A percentile compares a stretch with the other conserved stretches of the same genome.
These are phyloP conservation scores for Drosophila heteroneura DNA, from an alignment of 2,888 invertebrate genomes.

Conservation along the genomic window DNA sequence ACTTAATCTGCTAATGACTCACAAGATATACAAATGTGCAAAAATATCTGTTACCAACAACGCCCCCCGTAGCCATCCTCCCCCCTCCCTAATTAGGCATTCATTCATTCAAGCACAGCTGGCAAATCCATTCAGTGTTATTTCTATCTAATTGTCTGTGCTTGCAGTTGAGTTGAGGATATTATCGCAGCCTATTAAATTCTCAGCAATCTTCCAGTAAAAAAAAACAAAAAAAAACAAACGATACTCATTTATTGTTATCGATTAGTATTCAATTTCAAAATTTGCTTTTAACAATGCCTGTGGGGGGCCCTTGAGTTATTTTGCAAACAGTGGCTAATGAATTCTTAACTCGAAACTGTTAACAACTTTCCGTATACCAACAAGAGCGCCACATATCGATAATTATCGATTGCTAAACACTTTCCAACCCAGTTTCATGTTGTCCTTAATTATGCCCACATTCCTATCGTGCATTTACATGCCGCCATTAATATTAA, in stretches of 20 bases:
- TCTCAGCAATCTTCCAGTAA: neutral
- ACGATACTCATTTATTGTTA: neutral
- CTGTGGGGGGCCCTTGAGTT: neutral
- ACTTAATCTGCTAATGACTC: conserved; percentile 45
- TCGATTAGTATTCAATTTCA: neutral
- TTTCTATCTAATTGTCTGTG: neutral
- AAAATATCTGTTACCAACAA: conserved; percentile 6
- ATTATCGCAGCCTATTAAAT: neutral
- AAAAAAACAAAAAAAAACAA: neutral
- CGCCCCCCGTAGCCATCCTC: neutral
- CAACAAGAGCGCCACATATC: neutral
- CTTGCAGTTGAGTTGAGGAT: neutral
- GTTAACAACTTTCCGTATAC: neutral
- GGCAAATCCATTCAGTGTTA: conserved; percentile 6
- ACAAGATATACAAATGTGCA: conserved; percentile 36
- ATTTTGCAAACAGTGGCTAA: neutral
- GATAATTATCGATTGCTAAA: conserved; percentile 1
- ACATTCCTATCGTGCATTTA: neutral
- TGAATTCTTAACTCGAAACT: neutral
- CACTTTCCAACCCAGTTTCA: neutral
- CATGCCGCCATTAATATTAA: neutral
- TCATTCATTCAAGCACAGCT: conserved; percentile 24
- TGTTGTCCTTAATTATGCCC: neutral
- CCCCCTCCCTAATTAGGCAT: neutral
- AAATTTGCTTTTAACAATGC: neutral